These are phyloP conservation scores for Conistra vaccinii DNA, from an alignment of 2,888 invertebrate genomes.

Conservation along the genomic window DNA sequence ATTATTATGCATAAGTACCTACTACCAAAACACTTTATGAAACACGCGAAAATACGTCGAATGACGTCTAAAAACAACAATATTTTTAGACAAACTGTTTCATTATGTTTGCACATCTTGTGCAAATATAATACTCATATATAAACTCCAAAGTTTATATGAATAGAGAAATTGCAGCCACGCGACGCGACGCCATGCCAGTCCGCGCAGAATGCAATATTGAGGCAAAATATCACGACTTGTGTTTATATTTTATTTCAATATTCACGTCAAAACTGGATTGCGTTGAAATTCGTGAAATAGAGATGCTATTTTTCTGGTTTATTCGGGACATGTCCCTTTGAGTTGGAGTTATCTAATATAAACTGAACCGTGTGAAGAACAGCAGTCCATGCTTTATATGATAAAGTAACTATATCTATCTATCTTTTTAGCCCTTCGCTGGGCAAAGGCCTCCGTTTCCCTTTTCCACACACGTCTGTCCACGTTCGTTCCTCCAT, in stretches of 20 bases:
- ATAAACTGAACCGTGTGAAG: not conserved
- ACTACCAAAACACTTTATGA: not conserved
- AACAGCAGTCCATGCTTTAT: no score
- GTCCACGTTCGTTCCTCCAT: not conserved
- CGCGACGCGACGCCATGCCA: slow-evolving; percentile 26
- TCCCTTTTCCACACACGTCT: not conserved
- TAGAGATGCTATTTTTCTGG: slow-evolving; percentile 43
- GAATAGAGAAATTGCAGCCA: slow-evolving; percentile 50
- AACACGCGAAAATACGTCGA: not conserved
- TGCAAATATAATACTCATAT: slow-evolving; percentile 15
- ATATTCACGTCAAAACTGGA: slow-evolving; percentile 54
- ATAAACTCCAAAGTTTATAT: slow-evolving; percentile 49
- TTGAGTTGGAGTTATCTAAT: slow-evolving; percentile 26
- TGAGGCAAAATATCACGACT: slow-evolving; percentile 53
- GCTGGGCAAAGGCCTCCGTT: not conserved
- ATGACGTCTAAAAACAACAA: not conserved
- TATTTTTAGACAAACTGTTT: slow-evolving; percentile 10
- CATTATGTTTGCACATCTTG: slow-evolving; percentile 15
- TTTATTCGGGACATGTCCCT: slow-evolving; percentile 36
- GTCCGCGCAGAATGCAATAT: slow-evolving; percentile 57
- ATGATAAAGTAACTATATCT: not conserved
- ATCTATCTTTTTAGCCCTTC: not conserved
- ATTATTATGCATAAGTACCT: no score
- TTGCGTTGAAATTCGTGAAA: slow-evolving; percentile 42
- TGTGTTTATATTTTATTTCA: slow-evolving; percentile 60